Percentiles rank a stretch among this genome's conserved stretches.
Conservation (phyloP, 2,888 invertebrate genomes). For the Polydrusus tereticollis region DNA sequence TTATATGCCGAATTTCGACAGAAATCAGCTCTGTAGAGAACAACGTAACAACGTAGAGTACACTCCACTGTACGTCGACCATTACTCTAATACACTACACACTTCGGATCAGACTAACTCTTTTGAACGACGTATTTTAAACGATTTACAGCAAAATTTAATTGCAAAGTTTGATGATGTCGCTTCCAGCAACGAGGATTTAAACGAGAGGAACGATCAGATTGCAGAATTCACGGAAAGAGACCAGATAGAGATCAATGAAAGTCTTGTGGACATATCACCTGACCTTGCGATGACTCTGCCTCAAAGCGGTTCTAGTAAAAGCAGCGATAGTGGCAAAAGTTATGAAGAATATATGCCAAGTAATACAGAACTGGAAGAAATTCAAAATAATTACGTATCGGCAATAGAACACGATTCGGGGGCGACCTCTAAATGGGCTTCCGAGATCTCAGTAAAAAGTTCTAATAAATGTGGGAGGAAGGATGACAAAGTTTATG, state of each 20-base stretch:
- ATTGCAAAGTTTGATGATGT: conserved; percentile 42
- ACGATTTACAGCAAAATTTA: conserved; percentile 53
- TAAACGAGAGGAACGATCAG: conserved; percentile 8
- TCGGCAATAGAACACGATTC: no score
- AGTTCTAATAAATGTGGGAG: no score
- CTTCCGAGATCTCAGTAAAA: no score
- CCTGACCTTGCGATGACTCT: conserved; percentile 33
- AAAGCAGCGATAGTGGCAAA: neutral
- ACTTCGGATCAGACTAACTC: conserved; percentile 30
- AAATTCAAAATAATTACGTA: no score
- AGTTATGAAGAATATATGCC: neutral
- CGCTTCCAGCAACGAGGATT: neutral
- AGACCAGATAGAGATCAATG: conserved; percentile 49
- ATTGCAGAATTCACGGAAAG: conserved; percentile 49
- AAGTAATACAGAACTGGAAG: no score
- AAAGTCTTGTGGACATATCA: conserved; percentile 52
- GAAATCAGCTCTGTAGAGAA: neutral
- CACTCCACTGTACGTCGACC: conserved; percentile 52
- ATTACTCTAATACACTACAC: conserved; percentile 48
- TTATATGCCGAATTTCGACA: conserved; percentile 55
- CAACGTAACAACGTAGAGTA: conserved; percentile 48
- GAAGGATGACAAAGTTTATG: no score
- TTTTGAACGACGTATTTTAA: conserved; percentile 53
- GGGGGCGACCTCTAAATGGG: no score
- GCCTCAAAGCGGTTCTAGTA: neutral